Evolutionary conservation across 2,797 vertebrate species (phyloP), one percentile per base, ranked within the genome.

Genomic region (Cygnus olor): DNA sequence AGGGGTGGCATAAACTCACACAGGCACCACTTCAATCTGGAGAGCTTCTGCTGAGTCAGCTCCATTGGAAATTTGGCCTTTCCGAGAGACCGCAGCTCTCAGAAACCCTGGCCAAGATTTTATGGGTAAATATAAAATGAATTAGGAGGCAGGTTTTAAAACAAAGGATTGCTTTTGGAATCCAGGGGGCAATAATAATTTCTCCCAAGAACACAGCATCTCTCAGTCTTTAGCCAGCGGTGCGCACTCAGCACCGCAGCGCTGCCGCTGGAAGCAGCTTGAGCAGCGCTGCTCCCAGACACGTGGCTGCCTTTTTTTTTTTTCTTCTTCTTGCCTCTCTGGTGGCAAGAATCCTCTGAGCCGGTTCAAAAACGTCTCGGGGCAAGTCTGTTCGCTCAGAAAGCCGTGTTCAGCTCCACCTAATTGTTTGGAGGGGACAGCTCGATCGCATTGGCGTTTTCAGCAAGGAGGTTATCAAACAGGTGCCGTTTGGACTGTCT

Each of bases 81-180:
- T 85, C 80, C 58, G 19, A 90, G 91, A 83, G 73, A 83, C 92
- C 0, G 69, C 94, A 91, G 70, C 57, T 88, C 89, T 91, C 71
- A 25, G 87, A 80, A 85, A 69, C 19, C 6, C 34, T 0, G 0
- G 97, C 97, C 97, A 97, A 96, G 95, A 89, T 93, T 92, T 95
- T 88, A 80, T 69, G 94, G 88, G 95, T 96, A 97, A 96, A 97
- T 94, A 96, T 34, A 89, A 95, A 96, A 85, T 65, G 79, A 96
- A 91, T 93, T 86, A 95, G 87, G 78, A 90, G 70, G 76, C 79
- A 89, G 68, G 66, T 72, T 93, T 97, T 94, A 89, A 93, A 90
- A 90, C 95, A 91, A 96, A 93, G 60, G 68, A 97, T 93, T 92
- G 89, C 94, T 96, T 84, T 96, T 96, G 93, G 94, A 96, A 56